These are phyloP conservation scores for Pristionchus entomophagus DNA, from an alignment of 2,888 invertebrate species.

Conservation along the genomic window DNA sequence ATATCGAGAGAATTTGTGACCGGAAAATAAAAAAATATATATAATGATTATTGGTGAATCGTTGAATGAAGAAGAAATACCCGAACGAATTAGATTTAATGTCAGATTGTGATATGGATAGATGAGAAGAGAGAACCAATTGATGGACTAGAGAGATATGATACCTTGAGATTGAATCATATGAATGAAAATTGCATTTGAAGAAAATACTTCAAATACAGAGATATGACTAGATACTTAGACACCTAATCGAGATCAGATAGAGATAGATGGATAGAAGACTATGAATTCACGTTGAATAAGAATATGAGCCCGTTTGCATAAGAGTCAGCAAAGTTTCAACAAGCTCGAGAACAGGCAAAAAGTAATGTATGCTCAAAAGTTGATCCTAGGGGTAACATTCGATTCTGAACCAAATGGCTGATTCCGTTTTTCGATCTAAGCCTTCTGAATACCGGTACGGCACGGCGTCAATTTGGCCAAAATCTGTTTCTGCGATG, in stretches of 20 bases:
- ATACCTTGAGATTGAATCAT: conserved; percentile 24
- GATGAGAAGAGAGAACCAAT: not conserved
- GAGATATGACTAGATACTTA: not conserved
- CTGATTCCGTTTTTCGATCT: not conserved
- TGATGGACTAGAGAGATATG: not conserved
- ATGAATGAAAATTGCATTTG: not conserved
- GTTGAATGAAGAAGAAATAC: not conserved
- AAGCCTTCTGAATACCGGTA: no score
- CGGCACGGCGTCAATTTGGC: no score
- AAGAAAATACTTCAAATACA: not conserved
- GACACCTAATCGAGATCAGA: conserved; percentile 7
- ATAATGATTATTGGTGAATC: not conserved
- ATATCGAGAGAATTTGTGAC: not conserved
- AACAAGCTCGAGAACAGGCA: no score
- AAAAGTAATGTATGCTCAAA: no score
- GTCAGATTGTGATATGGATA: conserved; percentile 14
- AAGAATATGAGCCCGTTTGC: no score
- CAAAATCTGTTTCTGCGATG: no score
- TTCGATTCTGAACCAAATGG: not conserved
- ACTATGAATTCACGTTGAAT: no score
- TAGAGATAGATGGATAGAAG: not conserved
- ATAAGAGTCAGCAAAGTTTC: no score
- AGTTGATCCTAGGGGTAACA: no score
- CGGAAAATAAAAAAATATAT: not conserved
- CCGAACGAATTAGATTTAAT: not conserved